Conservation (phyloP, 2,797 vertebrate species). For the Gouania willdenowi region DNA sequence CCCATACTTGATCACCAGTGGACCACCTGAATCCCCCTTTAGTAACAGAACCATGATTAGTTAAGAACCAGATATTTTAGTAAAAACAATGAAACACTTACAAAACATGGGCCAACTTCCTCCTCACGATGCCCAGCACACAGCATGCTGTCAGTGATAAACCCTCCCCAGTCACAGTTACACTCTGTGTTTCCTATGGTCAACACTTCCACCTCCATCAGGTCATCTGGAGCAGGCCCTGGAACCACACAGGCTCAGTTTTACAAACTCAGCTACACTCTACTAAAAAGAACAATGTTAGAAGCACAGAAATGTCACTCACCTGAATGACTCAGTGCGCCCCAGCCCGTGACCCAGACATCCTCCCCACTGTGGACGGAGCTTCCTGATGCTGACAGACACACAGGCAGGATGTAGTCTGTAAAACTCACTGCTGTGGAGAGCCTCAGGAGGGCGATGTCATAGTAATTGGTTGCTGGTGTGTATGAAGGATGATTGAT, state of each 20-base stretch:
- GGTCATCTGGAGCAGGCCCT: slow-evolving; percentile 33
- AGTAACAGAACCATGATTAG: too few species aligned
- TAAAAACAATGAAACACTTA: too few species aligned
- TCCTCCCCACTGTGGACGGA: slow-evolving; percentile 5
- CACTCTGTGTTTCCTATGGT: slow-evolving; percentile 53
- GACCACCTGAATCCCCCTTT: too few species aligned
- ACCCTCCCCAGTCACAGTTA: too few species aligned
- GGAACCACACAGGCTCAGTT: not conserved
- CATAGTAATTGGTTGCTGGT: accelerated
- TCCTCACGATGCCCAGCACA: too few species aligned
- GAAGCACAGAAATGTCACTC: too few species aligned
- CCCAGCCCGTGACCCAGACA: slow-evolving; percentile 64
- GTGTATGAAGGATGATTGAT: slow-evolving; percentile 15
- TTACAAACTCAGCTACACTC: too few species aligned
- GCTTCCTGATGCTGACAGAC: slow-evolving; percentile 41
- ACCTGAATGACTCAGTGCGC: not conserved
- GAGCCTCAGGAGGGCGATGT: slow-evolving; percentile 51
- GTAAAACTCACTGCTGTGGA: slow-evolving; percentile 28
- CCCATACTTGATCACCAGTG: too few species aligned
- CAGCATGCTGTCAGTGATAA: too few species aligned
- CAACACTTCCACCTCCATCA: slow-evolving; percentile 64
- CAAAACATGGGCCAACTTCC: too few species aligned
- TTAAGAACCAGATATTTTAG: too few species aligned
- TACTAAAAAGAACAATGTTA: too few species aligned
- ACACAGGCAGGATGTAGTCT: slow-evolving; percentile 32